Evolutionary conservation across 2,888 invertebrate genomes (phyloP).

Genomic region (Cremastobaeus sp.): DNA sequence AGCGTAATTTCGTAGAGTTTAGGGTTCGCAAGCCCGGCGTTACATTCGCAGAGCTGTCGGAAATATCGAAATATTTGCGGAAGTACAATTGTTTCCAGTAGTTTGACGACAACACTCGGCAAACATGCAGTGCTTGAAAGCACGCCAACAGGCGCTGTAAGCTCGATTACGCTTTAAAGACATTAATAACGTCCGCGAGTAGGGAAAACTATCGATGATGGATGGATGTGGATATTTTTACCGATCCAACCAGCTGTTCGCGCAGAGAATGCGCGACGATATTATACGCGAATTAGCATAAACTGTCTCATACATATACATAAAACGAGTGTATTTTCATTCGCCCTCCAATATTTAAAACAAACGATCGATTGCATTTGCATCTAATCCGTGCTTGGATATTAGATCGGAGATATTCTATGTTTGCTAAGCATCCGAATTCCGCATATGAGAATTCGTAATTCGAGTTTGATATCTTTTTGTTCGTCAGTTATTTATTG

Average conservation of each 20-base stretch:
- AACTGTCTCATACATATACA: constrained; percentile 27
- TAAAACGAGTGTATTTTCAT: constrained; percentile 7
- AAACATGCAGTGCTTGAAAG: constrained; percentile 29
- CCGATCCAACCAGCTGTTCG: constrained; percentile 13
- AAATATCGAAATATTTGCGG: constrained; percentile 39
- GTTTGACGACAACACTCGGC: constrained; percentile 37
- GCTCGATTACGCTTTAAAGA: constrained; percentile 10
- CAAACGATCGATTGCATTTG: constrained; percentile 41
- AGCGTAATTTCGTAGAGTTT: constrained; percentile 15
- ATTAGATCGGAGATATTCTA: no score
- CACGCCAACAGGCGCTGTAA: constrained; percentile 35
- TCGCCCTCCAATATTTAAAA: constrained; percentile 33
- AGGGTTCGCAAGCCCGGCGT: constrained; percentile 12
- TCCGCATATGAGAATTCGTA: no score
- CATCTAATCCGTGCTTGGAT: constrained; percentile 32
- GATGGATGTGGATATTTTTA: constrained; percentile 26
- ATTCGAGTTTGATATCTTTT: no score
- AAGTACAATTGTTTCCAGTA: constrained; percentile 21
- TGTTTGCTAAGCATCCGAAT: no score
- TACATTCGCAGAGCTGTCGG: constrained; percentile 37
- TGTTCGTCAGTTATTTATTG: no score
- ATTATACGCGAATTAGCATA: constrained; percentile 9
- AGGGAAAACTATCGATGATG: constrained; percentile 18
- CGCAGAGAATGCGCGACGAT: constrained; percentile 6
- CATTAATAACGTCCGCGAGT: constrained; percentile 30